Percentiles rank a stretch among this genome's conserved stretches.
phyloP scores from a whole-genome alignment of 2,888 invertebrate genomes.

The Hanleya hanleyi region DNA sequence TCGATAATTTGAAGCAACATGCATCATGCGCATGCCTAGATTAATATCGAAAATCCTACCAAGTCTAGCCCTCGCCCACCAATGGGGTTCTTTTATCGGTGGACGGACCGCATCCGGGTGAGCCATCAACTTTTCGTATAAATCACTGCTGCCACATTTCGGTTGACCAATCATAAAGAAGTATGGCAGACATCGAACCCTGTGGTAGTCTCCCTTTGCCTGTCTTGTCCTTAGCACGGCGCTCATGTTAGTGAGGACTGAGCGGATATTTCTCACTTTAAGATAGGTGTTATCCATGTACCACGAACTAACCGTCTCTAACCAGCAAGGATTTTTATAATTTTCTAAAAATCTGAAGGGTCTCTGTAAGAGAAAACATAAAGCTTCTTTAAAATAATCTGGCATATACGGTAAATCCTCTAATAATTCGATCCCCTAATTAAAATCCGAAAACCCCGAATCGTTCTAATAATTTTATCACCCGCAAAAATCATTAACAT shows the following conservation, averaged over 20 bases:
- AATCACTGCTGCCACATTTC: slow-evolving; percentile 62
- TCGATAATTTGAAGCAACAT: too few relatives aligned
- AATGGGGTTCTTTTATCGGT: slow-evolving; percentile 62
- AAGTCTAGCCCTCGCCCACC: slow-evolving; percentile 61
- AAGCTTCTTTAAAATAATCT: too few relatives aligned
- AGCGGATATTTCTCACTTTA: not conserved
- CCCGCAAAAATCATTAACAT: too few relatives aligned
- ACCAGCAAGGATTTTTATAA: slow-evolving; percentile 64
- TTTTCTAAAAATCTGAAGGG: slow-evolving; percentile 43
- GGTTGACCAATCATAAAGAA: slow-evolving; percentile 77
- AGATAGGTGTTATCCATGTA: slow-evolving; percentile 48
- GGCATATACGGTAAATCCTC: too few relatives aligned
- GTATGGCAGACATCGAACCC: slow-evolving; percentile 85
- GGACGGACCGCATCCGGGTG: slow-evolving; percentile 56
- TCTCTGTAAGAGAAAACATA: slow-evolving; percentile 43
- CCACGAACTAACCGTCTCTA: slow-evolving; percentile 41
- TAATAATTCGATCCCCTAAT: too few relatives aligned
- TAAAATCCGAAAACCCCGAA: too few relatives aligned
- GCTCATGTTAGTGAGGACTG: slow-evolving; percentile 6
- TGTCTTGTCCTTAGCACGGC: slow-evolving; percentile 19
- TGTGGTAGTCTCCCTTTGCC: slow-evolving; percentile 22
- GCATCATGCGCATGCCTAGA: too few relatives aligned
- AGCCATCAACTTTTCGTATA: slow-evolving; percentile 52
- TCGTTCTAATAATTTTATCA: too few relatives aligned
- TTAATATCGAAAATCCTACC: too few relatives aligned